phyloP scores from a whole-genome alignment of 2,888 invertebrate genomes.

The Tetrapedia diversipes region DNA sequence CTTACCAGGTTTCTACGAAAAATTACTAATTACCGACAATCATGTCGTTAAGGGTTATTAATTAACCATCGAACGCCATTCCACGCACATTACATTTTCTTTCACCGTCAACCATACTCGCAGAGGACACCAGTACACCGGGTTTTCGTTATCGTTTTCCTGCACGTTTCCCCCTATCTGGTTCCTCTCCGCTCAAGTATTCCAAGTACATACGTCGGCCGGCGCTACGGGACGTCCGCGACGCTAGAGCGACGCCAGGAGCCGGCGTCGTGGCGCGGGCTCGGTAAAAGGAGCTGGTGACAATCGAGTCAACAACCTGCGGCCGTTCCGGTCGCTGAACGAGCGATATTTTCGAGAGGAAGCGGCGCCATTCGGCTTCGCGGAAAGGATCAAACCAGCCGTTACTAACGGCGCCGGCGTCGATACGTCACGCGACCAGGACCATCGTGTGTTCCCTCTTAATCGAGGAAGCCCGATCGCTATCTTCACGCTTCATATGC shows the following conservation, averaged over 20 bases:
- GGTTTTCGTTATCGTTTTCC: constrained; percentile 22
- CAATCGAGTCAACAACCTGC: constrained; percentile 77
- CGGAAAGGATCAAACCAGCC: constrained; percentile 67
- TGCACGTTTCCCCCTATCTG: constrained; percentile 32
- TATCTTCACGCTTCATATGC: constrained; percentile 79
- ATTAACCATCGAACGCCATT: too few species aligned
- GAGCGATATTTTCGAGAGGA: constrained; percentile 72
- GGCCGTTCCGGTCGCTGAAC: constrained; percentile 73
- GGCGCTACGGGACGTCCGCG: constrained; percentile 33
- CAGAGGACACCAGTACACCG: constrained; percentile 12
- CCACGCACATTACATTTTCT: background rate
- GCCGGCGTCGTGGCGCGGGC: constrained; percentile 32
- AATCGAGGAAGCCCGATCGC: constrained; percentile 72
- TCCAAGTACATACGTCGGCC: constrained; percentile 24
- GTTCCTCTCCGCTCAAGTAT: constrained; percentile 40
- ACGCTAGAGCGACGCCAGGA: constrained; percentile 34
- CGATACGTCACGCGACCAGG: constrained; percentile 54
- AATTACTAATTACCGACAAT: too few species aligned
- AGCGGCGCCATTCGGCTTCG: constrained; percentile 72
- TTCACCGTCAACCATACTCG: background rate
- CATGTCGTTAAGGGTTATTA: too few species aligned
- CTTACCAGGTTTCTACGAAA: too few species aligned
- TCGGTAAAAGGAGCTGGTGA: constrained; percentile 62
- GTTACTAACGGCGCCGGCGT: constrained; percentile 64
- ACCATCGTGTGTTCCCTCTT: constrained; percentile 37